Evolutionary conservation across 1,140 invertebrate genomes (phyloP).

Genomic region (Periplaneta americana): DNA sequence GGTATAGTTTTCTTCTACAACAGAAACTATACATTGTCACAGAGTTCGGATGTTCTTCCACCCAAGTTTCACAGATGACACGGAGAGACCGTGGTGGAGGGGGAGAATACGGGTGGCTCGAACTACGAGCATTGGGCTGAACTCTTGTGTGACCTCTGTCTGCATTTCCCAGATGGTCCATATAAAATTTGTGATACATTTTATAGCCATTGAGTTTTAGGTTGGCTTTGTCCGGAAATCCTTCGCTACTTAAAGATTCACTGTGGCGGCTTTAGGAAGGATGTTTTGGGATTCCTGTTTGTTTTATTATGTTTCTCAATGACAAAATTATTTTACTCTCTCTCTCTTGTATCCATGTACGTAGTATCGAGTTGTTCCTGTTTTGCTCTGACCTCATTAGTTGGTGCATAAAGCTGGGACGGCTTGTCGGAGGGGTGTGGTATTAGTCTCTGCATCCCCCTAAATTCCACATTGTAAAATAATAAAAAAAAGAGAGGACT

Average conservation of each 20-base stretch:
- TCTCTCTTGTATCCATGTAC: not conserved
- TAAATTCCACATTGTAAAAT: not conserved
- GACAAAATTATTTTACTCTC: not conserved
- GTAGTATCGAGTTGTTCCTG: not conserved
- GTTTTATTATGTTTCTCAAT: not conserved
- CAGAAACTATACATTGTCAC: too few species aligned
- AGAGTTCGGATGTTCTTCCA: too few species aligned
- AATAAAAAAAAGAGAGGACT: not conserved
- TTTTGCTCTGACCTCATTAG: not conserved
- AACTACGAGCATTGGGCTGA: too few species aligned
- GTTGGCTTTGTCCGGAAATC: too few species aligned
- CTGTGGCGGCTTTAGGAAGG: not conserved
- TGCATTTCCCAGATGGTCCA: too few species aligned
- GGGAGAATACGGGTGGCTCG: too few species aligned
- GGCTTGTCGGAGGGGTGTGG: not conserved
- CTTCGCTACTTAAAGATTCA: not conserved
- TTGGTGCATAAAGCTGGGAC: not conserved
- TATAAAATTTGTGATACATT: too few species aligned
- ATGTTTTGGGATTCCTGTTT: not conserved
- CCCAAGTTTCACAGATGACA: too few species aligned
- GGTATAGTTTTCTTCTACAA: too few species aligned
- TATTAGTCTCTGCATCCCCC: not conserved
- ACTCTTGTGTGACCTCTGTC: too few species aligned
- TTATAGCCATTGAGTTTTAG: too few species aligned
- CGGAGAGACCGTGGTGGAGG: too few species aligned